Evolutionary conservation across 92 coral and sea anemone species (phyloP).

Genomic region (Chrysogorgia sp.): DNA sequence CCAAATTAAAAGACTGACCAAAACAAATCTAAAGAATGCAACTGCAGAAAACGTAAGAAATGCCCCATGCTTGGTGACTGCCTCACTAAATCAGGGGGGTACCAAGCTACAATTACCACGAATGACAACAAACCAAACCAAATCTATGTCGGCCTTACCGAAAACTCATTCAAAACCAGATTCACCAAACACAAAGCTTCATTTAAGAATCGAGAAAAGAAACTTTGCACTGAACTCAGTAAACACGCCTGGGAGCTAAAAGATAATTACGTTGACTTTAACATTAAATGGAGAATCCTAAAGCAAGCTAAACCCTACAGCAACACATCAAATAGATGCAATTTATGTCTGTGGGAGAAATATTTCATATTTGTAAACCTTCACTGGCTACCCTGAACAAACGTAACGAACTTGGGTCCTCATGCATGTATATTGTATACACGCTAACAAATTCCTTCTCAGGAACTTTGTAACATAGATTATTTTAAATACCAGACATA

Average conservation of each 20-base stretch:
- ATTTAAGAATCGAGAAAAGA: background rate
- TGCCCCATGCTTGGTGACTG: conserved; percentile 10
- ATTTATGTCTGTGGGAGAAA: too few species aligned
- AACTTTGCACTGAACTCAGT: background rate
- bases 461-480: too few species aligned
- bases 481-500: too few species aligned
- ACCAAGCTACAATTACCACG: conserved; percentile 8
- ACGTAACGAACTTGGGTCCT: too few species aligned
- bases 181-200: conserved; percentile 4
- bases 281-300: conserved; percentile 14
- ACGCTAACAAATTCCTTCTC: too few species aligned
- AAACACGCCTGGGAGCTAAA: background rate
- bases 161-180: conserved; percentile 10
- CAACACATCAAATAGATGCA: too few species aligned
- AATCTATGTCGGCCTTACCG: conserved; percentile 3
- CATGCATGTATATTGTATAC: too few species aligned
- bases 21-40: conserved; percentile 10
- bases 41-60: background rate
- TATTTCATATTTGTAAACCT: too few species aligned
- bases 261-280: background rate
- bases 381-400: too few species aligned
- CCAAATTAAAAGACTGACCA: too few species aligned
- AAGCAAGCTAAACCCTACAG: background rate
- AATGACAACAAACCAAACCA: background rate
- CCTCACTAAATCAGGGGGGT: background rate